Conservation (phyloP, 1,140 invertebrate species). For the Catajapyx aquilonaris region DNA sequence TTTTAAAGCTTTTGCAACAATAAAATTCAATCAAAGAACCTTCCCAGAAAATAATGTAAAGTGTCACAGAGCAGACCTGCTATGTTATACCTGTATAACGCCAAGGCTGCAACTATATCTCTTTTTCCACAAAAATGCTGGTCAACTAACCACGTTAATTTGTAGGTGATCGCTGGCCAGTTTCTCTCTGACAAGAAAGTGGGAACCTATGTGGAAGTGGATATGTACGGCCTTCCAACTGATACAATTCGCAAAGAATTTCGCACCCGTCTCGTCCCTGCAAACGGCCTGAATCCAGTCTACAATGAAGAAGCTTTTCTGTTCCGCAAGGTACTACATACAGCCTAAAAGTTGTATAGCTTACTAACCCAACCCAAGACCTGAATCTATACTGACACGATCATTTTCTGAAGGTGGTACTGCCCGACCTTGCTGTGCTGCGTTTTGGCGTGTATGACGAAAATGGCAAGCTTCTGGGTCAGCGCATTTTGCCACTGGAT, state of each 20-base stretch:
- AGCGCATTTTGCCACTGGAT: conserved; percentile 91
- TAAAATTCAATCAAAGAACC: no score
- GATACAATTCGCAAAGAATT: conserved; percentile 99
- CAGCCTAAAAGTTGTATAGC: neutral
- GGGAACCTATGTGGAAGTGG: conserved; percentile 98
- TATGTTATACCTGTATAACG: no score
- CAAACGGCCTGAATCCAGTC: conserved; percentile 90
- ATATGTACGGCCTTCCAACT: conserved; percentile 98
- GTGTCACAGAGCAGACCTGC: no score
- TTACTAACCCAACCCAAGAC: no score
- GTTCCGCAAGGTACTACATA: conserved; percentile 72
- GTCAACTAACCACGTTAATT: conserved; percentile 11
- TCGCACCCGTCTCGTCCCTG: conserved; percentile 81
- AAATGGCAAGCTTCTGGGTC: conserved; percentile 88
- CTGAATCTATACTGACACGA: no score
- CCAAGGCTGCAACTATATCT: no score
- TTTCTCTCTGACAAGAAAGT: conserved; percentile 98
- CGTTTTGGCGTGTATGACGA: conserved; percentile 98
- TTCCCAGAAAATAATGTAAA: no score
- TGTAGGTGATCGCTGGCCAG: conserved; percentile 93
- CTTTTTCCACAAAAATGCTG: no score
- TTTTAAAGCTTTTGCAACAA: no score
- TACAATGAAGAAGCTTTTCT: conserved; percentile 98
- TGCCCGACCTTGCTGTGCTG: conserved; percentile 92
- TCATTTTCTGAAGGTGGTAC: conserved; percentile 46